Percentiles rank a stretch among this genome's conserved stretches.
Conservation (phyloP, 2,113 vertebrate genomes). For the Lampris megalopsis region DNA sequence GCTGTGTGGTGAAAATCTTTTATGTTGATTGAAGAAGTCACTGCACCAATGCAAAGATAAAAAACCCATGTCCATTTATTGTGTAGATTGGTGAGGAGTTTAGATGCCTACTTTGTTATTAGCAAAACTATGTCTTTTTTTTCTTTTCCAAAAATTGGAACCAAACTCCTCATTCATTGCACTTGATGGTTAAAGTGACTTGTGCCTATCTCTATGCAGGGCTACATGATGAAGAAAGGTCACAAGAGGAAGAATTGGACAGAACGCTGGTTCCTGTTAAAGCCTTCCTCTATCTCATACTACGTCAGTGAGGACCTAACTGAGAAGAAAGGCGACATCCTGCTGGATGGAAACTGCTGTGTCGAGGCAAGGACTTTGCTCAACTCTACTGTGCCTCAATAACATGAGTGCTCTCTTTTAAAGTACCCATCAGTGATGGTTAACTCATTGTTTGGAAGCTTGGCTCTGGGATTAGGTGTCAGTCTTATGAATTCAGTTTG, state of each 20-base stretch:
- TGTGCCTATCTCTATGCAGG: constrained; percentile 79
- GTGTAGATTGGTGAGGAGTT: no score
- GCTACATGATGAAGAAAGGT: constrained; percentile 98
- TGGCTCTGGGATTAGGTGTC: not conserved
- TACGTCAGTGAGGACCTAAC: constrained; percentile 92
- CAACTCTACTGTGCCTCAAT: not conserved
- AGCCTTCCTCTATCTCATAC: constrained; percentile 91
- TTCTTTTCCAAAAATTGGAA: no score
- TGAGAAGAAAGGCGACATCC: constrained; percentile 94
- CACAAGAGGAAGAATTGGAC: constrained; percentile 99
- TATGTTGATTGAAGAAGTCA: no score
- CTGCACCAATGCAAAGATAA: no score
- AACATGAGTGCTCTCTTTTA: no score
- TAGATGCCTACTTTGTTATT: no score
- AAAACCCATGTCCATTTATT: no score
- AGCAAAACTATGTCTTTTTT: no score
- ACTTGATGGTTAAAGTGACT: no score
- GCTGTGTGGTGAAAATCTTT: no score
- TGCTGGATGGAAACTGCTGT: constrained; percentile 88
- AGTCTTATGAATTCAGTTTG: not conserved
- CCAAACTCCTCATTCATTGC: no score
- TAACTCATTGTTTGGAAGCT: not conserved
- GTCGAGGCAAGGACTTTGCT: constrained; percentile 86
- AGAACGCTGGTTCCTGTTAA: constrained; percentile 96
- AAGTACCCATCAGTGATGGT: not conserved